Percentiles rank a stretch among this genome's conserved stretches.
phyloP scores from a whole-genome alignment of 2,888 invertebrate genomes.

The Beris chalybata region DNA sequence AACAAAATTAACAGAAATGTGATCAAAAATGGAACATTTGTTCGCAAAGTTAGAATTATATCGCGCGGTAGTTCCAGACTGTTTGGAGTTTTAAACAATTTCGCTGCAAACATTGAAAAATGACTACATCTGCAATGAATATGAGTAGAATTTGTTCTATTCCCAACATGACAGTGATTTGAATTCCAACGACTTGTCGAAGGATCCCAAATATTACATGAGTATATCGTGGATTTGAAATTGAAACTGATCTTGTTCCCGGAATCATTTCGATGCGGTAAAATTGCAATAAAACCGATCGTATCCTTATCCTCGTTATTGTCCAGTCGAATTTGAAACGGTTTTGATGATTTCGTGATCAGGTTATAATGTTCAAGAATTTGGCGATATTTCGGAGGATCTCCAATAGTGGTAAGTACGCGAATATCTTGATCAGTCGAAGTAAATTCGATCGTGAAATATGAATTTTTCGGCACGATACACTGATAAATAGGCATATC shows the following conservation, averaged over 20 bases:
- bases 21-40: conserved; percentile 12
- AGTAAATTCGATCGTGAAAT: conserved; percentile 40
- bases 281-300: conserved; percentile 13
- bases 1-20: conserved; percentile 4
- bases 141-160: conserved; percentile 25
- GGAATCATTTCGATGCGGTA: not conserved
- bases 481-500: conserved; percentile 43
- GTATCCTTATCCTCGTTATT: not conserved
- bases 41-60: not conserved
- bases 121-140: conserved; percentile 36
- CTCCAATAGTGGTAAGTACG: conserved; percentile 36
- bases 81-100: conserved; percentile 27
- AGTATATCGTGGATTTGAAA: conserved; percentile 24
- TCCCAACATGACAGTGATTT: conserved; percentile 20
- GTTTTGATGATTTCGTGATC: not conserved
- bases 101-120: conserved; percentile 21
- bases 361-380: conserved; percentile 2
- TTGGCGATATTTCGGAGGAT: conserved; percentile 40
- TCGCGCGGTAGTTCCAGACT: conserved; percentile 20
- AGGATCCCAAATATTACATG: conserved; percentile 30
- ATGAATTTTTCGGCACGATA: conserved; percentile 39
- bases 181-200: conserved; percentile 3
- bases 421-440: conserved; percentile 33
- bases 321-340: not conserved
- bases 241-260: conserved; percentile 10